These are phyloP conservation scores for Pipistrellus kuhlii DNA, from an alignment of 2,797 vertebrate genomes.

Conservation along the genomic window DNA sequence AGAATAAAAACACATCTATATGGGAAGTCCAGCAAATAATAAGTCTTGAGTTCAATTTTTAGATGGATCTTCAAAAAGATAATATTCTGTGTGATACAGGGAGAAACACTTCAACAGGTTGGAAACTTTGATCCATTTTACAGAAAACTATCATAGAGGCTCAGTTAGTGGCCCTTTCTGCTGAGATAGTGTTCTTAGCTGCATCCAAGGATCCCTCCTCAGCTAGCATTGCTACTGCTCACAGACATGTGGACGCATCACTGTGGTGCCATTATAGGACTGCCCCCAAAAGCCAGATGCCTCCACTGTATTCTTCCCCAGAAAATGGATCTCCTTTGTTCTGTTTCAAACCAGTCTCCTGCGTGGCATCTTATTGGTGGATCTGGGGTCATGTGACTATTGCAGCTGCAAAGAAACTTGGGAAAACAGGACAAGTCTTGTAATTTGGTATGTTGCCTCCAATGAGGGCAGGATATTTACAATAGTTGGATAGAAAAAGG, in stretches of 20 bases:
- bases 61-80: background rate
- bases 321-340: background rate
- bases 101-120: background rate
- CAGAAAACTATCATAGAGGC: background rate
- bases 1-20: background rate
- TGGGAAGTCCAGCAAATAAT: background rate
- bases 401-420: background rate
- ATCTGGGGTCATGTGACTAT: background rate
- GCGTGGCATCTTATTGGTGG: background rate
- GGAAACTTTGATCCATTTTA: background rate
- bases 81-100: background rate
- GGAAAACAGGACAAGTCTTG: background rate
- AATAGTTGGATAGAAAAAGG: background rate
- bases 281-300: background rate
- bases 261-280: background rate
- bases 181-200: background rate
- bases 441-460: background rate
- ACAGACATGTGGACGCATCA: background rate
- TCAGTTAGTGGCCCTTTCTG: background rate
- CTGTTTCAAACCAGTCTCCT: background rate
- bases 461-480: background rate
- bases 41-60: background rate
- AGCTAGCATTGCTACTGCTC: background rate
- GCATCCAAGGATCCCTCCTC: background rate
- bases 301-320: background rate